Percentiles rank a stretch among this genome's conserved stretches.
Evolutionary conservation across 2,113 vertebrate species (phyloP).

Genomic region (Colistium nudipinnis): DNA sequence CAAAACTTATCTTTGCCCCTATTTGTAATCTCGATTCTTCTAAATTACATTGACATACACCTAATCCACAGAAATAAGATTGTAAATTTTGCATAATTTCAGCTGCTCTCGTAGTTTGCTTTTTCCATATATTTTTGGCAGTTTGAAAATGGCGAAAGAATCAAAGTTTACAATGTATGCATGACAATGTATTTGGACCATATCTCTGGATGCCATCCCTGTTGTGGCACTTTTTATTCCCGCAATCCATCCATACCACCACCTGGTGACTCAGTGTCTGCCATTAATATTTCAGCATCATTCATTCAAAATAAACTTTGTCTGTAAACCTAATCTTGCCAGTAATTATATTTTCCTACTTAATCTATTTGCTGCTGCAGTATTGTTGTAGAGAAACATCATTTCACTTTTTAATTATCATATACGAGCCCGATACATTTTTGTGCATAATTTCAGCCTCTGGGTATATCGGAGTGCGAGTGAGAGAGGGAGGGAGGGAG

Average conservation of each 20-base stretch:
- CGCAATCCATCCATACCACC: not conserved
- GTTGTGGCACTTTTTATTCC: not conserved
- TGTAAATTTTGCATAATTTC: no score
- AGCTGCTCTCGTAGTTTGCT: no score
- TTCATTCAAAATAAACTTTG: not conserved
- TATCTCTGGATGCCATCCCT: not conserved
- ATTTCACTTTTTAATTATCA: not conserved
- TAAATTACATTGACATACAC: no score
- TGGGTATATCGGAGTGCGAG: not conserved
- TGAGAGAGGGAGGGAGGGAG: not conserved
- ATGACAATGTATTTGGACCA: no score
- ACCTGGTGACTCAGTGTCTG: not conserved
- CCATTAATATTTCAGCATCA: not conserved
- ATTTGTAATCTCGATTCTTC: no score
- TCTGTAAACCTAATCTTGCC: not conserved
- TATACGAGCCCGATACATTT: not conserved
- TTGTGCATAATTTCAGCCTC: not conserved
- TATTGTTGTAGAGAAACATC: not conserved
- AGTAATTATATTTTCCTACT: not conserved
- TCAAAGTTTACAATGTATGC: no score
- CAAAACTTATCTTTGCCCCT: no score
- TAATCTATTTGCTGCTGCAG: not conserved
- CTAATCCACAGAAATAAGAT: no score
- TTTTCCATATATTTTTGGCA: no score
- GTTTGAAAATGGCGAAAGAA: no score